Evolutionary conservation across 2,888 invertebrate genomes (phyloP), one percentile per base, ranked within the genome.

Genomic region (Polydesmus complanatus): DNA sequence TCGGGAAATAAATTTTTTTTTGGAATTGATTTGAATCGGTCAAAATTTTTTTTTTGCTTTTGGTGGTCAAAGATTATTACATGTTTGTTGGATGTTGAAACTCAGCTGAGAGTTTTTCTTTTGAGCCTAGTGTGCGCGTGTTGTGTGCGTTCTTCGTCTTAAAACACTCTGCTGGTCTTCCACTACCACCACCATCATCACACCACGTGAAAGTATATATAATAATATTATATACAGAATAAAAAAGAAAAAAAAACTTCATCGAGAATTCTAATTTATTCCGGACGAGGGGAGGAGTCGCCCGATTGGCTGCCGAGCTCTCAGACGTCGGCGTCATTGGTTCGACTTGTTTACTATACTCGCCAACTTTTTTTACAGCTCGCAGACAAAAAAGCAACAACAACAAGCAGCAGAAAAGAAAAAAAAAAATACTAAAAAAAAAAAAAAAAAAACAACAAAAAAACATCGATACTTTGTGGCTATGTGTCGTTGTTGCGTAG

Each of bases 181-280:
- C n/a, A n/a, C n/a, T n/a, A n/a, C n/a, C n/a, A n/a, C n/a, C n/a
- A n/a, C n/a, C n/a, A n/a, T n/a, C n/a, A n/a, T n/a, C n/a, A n/a
- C n/a, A n/a, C n/a, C n/a, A n/a, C n/a, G n/a, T n/a, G n/a, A n/a
- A n/a, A 8, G 37, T 37, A 14, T 37, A 14, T 14, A 37, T 37
- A 37, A 37, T 37, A 37, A 37, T 37, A 37, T 37, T 8, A 5
- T 8, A 37, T 5, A 8, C 37, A 5, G 14, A 5, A 14, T 37
- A 14, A 37, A 37, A 37, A 5, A 8, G 5, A 14, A 8, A 37
- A 14, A 8, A 51, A 51, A 51, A 51, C 5, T 8, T 22, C 55
- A 60, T 54, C 55, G 60, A 53, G 27, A 37, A 60, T 60, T 60
- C 27, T 60, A 60, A 60, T 60, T 60, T 60, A 60, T 60, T 54